Evolutionary conservation across 2,888 invertebrate species (phyloP), one percentile per base, ranked within the genome.

Genomic region (Slavum lentiscoides): DNA sequence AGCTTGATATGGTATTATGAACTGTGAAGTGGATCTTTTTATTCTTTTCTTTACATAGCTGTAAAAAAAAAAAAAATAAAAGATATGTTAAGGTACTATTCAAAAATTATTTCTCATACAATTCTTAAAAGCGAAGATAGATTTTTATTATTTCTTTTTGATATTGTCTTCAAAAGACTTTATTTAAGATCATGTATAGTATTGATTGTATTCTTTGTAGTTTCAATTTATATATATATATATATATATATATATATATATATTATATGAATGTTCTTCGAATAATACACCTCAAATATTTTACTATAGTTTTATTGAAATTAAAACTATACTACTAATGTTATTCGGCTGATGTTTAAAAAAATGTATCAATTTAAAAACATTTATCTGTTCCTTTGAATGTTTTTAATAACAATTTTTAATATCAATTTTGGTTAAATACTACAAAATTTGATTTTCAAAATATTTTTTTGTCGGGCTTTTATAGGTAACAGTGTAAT

Each of bases 11-110:
- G 11, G 30, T 73, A 15, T 43, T 53, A 64, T 49, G 30, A 21
- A n/a, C 23, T 67, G 30, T 30, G 30, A 4, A 39, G 67, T 59
- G 49, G 68, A 43, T 76, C 30, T 37, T 67, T 58, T 58, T 55
- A 67, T 66, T 75, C 23, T 43, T 58, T 67, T 75, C 21, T 67
- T 66, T 23, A 21, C 37, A 74, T 74, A 66, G 37, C 5, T 15
- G 1, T 58, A 67, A 43, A 19, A 30, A 30, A 30, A 30, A 30
- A 30, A 30, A 30, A 55, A 64, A 39, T 55, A 58, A 19, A 39
- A 66, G n/a, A 69, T 55, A 39, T 55, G 7, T 74, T 55, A 19
- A 49, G 13, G 55, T 39, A 39, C 66, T 66, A 66, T 66, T 74
- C 37, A 74, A 74, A 55, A n/a, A 66, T 13, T 55, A 49, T 43